Evolutionary conservation across 1,140 invertebrate species (phyloP).

Genomic region (Riptortus pedestris): DNA sequence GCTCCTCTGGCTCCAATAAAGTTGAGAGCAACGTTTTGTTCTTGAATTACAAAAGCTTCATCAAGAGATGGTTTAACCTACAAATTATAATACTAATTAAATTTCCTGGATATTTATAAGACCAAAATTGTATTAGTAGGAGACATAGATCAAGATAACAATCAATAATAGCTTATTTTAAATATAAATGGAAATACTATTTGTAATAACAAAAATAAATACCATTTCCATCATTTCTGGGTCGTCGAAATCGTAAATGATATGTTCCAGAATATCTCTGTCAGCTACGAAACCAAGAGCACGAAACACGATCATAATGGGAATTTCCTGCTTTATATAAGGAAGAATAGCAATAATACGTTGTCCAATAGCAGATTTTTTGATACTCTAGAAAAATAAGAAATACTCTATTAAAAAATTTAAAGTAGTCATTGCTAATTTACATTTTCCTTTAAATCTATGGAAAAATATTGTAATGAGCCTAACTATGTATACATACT

Average conservation of each 20-base stretch:
- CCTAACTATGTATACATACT: constrained; percentile 40
- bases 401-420: constrained; percentile 12
- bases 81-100: too few relatives aligned
- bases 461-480: too few relatives aligned
- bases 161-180: too few relatives aligned
- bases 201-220: too few relatives aligned
- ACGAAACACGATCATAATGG: constrained; percentile 97
- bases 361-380: constrained; percentile 96
- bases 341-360: constrained; percentile 94
- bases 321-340: constrained; percentile 98
- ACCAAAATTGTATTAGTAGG: constrained; percentile 11
- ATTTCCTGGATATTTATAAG: constrained; percentile 17
- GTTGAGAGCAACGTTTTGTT: constrained; percentile 95
- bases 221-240: constrained; percentile 99
- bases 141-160: too few relatives aligned
- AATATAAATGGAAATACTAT: too few relatives aligned
- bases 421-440: neutral
- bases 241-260: constrained; percentile 98
- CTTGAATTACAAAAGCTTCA: constrained; percentile 98
- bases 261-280: constrained; percentile 95
- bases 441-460: too few relatives aligned
- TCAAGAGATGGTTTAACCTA: constrained; percentile 87
- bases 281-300: constrained; percentile 97
- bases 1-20: constrained; percentile 96
- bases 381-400: constrained; percentile 58